Evolutionary conservation across 64 coral and sea anemone genomes (phyloP).

Genomic region (Montipora sp.): DNA sequence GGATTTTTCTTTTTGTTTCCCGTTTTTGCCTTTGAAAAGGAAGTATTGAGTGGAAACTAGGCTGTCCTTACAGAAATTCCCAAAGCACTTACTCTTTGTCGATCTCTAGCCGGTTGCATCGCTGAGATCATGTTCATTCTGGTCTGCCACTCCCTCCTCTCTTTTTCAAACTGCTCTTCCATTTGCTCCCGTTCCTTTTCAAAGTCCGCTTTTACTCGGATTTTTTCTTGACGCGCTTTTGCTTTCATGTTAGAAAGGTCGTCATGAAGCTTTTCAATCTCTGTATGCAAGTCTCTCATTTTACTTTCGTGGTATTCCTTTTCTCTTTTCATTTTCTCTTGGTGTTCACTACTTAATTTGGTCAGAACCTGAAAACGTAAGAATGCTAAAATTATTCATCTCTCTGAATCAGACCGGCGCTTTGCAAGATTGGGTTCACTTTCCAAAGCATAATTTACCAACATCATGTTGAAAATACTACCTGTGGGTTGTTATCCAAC

Average conservation of each 20-base stretch:
- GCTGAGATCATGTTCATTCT: constrained; percentile 45
- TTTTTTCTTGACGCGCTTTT: constrained; percentile 74
- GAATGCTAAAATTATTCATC: no score
- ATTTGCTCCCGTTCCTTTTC: constrained; percentile 75
- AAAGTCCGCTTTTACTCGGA: constrained; percentile 58
- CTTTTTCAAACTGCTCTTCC: constrained; percentile 77
- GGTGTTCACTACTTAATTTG: constrained; percentile 76
- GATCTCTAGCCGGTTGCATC: constrained; percentile 2
- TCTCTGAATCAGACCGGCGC: no score
- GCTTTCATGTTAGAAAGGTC: constrained; percentile 69
- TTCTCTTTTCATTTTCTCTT: constrained; percentile 68
- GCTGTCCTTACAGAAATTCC: not conserved
- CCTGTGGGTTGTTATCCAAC: constrained; percentile 3
- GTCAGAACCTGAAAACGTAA: constrained; percentile 3
- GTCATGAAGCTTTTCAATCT: constrained; percentile 62
- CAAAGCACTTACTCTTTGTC: constrained; percentile 15
- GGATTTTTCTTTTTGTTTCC: not conserved
- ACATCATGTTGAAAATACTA: not conserved
- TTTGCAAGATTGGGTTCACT: no score
- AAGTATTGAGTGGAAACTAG: not conserved
- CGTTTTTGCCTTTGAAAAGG: not conserved
- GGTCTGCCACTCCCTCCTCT: constrained; percentile 66
- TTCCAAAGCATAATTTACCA: no score
- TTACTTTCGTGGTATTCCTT: constrained; percentile 65
- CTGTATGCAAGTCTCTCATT: constrained; percentile 43